Percentiles rank a stretch among this genome's conserved stretches.
Evolutionary conservation across 2,113 vertebrate species (phyloP).

Genomic region (Trematomus loennbergii): DNA sequence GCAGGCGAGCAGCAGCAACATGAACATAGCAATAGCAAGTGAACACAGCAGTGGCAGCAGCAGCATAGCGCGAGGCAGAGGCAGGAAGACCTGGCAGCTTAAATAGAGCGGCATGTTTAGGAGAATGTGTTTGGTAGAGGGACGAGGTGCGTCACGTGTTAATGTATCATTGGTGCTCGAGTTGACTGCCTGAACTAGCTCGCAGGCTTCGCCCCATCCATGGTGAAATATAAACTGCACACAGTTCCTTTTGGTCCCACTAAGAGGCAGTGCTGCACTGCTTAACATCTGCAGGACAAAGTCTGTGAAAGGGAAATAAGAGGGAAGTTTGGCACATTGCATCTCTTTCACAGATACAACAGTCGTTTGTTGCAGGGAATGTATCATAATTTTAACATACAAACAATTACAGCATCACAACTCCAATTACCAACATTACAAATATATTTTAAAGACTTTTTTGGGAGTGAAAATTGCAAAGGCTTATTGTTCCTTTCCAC

Average conservation of each 20-base stretch:
- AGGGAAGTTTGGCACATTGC: neutral
- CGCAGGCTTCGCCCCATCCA: no score
- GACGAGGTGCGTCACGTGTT: no score
- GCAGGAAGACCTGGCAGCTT: no score
- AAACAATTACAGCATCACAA: neutral
- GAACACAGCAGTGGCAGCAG: no score
- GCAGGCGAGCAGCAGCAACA: no score
- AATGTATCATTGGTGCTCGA: no score
- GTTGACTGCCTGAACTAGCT: no score
- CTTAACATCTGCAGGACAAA: neutral
- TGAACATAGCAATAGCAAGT: no score
- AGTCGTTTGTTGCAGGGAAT: neutral
- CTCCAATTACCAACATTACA: neutral
- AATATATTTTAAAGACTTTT: neutral
- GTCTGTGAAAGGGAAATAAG: neutral
- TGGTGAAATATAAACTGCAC: neutral
- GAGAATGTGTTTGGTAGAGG: no score
- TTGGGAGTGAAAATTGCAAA: neutral
- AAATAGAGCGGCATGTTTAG: no score
- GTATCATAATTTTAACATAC: neutral
- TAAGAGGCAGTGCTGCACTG: constrained; percentile 39
- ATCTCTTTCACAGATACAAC: neutral
- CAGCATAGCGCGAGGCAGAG: no score
- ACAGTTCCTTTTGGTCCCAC: constrained; percentile 44
- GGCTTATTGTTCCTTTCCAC: neutral